Evolutionary conservation across 2,888 invertebrate genomes (phyloP).

Genomic region (Strigamia transsilvanica): DNA sequence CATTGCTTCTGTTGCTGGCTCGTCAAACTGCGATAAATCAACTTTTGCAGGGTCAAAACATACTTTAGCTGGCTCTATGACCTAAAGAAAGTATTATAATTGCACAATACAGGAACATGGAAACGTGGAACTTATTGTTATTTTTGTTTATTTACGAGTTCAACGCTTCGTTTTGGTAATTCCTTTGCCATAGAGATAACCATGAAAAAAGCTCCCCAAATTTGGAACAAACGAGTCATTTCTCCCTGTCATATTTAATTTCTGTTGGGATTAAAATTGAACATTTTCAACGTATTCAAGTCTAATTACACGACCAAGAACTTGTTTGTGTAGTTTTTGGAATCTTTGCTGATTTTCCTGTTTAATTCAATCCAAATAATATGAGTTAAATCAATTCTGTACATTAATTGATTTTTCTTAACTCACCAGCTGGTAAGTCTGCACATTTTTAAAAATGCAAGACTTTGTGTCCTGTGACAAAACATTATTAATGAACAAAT

Average conservation of each 20-base stretch:
- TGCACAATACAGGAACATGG: neutral
- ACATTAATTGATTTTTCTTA: neutral
- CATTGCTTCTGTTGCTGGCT: neutral
- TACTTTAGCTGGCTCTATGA: neutral
- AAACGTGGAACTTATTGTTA: neutral
- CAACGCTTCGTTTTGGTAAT: neutral
- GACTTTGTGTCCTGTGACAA: neutral
- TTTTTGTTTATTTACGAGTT: neutral
- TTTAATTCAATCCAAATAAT: neutral
- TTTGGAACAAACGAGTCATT: neutral
- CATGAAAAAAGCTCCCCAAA: slow-evolving; percentile 2
- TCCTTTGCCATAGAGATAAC: neutral
- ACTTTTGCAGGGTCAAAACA: neutral
- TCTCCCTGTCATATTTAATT: neutral
- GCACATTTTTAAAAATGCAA: neutral
- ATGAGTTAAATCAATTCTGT: neutral
- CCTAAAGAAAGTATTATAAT: neutral
- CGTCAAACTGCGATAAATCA: neutral
- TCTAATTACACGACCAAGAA: neutral
- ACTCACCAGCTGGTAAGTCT: neutral
- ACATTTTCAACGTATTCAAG: neutral
- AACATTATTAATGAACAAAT: neutral
- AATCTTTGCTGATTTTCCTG: neutral
- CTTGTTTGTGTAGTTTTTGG: neutral
- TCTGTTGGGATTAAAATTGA: neutral